Conservation (phyloP, 2,113 vertebrate species). For the Alouatta palliata region DNA sequence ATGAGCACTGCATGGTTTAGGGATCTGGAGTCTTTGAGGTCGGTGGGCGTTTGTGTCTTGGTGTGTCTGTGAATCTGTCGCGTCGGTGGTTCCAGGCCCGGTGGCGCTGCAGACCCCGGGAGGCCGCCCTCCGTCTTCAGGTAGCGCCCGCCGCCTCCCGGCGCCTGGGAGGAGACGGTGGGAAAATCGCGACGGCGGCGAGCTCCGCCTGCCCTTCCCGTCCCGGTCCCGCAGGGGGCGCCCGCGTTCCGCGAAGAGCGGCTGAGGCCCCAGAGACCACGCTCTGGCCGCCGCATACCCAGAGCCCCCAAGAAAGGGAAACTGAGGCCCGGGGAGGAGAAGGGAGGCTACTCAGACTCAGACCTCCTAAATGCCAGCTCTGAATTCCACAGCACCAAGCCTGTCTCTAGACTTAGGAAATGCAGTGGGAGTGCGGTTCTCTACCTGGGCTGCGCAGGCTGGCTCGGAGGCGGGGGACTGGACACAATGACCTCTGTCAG, state of each 20-base stretch:
- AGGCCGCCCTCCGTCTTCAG: neutral
- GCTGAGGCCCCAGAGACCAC: fast-evolving
- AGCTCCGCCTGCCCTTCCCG: neutral
- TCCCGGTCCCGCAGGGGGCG: conserved; percentile 35
- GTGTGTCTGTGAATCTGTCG: neutral
- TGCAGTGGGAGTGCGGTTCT: neutral
- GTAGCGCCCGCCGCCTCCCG: no score
- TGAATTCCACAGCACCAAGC: neutral
- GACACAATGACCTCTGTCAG: neutral
- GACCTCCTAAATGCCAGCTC: neutral
- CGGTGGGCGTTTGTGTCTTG: neutral
- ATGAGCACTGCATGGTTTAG: neutral
- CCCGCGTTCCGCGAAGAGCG: neutral
- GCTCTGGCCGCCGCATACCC: fast-evolving
- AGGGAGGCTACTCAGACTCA: neutral
- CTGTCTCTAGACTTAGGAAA: neutral
- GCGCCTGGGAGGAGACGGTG: no score
- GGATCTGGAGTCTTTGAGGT: neutral
- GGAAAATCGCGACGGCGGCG: neutral
- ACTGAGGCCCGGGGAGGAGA: neutral
- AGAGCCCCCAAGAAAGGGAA: neutral
- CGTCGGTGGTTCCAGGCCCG: fast-evolving
- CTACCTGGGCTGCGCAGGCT: neutral
- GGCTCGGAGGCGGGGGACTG: neutral
- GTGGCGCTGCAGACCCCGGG: neutral